Base-by-base conservation (phyloP, 1,140 invertebrate species). In the Drosophila athabasca region DNA sequence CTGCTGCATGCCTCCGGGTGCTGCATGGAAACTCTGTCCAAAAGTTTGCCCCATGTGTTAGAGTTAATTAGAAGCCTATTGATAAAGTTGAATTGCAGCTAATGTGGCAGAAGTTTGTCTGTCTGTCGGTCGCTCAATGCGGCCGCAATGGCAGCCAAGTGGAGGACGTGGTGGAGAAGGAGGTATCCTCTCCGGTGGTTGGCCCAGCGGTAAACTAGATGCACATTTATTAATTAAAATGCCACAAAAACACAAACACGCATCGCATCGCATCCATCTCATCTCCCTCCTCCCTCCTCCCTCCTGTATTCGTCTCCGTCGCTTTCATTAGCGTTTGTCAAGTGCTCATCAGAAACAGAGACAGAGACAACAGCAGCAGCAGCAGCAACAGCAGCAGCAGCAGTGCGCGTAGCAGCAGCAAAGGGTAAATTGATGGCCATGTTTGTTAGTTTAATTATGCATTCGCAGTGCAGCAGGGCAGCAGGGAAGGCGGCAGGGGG, bases 31-130 rank as follows among this genome's bases (percentile, higher is more conserved):
- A 13, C 24, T 31, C 46, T 11, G 19, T 17, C 26, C 19, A 29
- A 61, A 45, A 76, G 54, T 62, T 76, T 45, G 5, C 19, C 7
- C 26, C 31, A 43, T 69, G 51, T 50, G 62, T 26, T 44, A 35
- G 24, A 88, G 82, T 87, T 87, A 88, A 87, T 87, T 88, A 88
- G 79, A 65, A 64, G 83, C 62, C 71, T 48, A 88, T 88, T 88
- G 83, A 88, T 88, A 72, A 59, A 66, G 66, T 78, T 87, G 49
- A 82, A 79, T 88, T 60, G 83, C 65, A 68, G 71, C 65, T 85
- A 78, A 87, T 87, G 74, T 62, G 48, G 52, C 53, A 64, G 62
- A 46, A 35, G 45, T 43, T 44, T 60, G 57, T 53, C 52, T 49
- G 57, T 53, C 52, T 49, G 57, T 59, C 51, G 66, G 57, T 60